phyloP scores from a whole-genome alignment of 2,113 vertebrate species.

The Holacanthus passer region DNA sequence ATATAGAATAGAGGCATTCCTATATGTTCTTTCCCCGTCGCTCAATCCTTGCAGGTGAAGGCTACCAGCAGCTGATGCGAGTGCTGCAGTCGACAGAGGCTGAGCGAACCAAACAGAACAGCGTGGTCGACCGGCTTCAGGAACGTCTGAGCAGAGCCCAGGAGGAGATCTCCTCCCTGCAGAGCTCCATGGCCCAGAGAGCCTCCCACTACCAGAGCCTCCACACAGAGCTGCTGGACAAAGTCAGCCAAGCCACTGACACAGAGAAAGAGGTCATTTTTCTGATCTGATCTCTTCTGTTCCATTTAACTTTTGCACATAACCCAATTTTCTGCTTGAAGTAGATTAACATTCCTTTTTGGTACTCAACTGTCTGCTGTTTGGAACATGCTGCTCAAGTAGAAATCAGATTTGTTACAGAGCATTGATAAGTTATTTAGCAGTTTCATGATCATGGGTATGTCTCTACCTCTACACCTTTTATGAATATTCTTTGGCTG shows the following conservation, averaged over 20 bases:
- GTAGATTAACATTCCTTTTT: neutral
- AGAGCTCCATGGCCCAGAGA: slow-evolving; percentile 91
- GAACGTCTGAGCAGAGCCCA: slow-evolving; percentile 86
- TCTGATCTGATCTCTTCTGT: neutral
- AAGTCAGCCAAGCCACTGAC: slow-evolving; percentile 85
- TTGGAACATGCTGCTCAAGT: neutral
- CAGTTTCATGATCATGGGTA: neutral
- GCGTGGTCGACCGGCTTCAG: slow-evolving; percentile 84
- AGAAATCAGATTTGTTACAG: neutral
- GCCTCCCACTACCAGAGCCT: slow-evolving; percentile 91
- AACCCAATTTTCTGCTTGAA: neutral
- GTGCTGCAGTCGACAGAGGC: slow-evolving; percentile 86
- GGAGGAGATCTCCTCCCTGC: slow-evolving; percentile 89
- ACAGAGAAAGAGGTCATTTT: slow-evolving; percentile 88
- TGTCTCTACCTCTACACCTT: neutral
- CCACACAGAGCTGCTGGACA: slow-evolving; percentile 92
- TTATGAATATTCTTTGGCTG: neutral
- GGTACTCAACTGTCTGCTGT: neutral
- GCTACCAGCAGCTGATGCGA: slow-evolving; percentile 84
- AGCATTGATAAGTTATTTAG: neutral
- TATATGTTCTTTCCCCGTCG: neutral
- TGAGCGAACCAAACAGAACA: slow-evolving; percentile 84
- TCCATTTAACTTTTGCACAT: neutral
- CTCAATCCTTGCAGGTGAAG: slow-evolving; percentile 71
- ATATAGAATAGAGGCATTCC: neutral